Percentiles rank a stretch among this genome's conserved stretches.
These are phyloP conservation scores for Prionailurus bengalensis DNA, from an alignment of 2,113 vertebrate species.

Conservation along the genomic window DNA sequence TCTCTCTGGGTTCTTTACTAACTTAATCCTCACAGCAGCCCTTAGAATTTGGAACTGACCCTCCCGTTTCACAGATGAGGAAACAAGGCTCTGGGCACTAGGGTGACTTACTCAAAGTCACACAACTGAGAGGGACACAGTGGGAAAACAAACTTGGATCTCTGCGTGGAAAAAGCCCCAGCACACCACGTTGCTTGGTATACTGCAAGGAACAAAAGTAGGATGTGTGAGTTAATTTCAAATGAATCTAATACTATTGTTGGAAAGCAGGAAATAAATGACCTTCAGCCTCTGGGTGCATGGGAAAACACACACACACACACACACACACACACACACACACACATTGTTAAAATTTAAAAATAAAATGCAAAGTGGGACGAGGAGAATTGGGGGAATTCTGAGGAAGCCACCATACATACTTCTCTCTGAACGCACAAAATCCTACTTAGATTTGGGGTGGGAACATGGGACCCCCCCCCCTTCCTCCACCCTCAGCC, in stretches of 20 bases:
- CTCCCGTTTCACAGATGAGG: background rate
- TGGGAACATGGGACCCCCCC: background rate
- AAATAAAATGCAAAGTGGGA: background rate
- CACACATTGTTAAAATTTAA: background rate
- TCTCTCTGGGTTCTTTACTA: background rate
- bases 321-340: background rate
- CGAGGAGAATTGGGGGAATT: background rate
- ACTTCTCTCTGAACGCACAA: background rate
- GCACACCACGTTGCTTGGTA: background rate
- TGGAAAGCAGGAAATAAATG: conserved; percentile 15
- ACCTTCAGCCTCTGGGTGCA: background rate
- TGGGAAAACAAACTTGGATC: background rate
- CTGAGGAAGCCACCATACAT: background rate
- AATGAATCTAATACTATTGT: background rate
- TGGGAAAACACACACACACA: background rate
- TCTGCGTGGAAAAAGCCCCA: background rate
- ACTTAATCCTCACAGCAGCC: background rate
- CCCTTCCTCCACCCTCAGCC: background rate
- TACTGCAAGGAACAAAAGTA: background rate
- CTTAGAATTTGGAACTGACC: background rate
- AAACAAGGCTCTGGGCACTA: background rate
- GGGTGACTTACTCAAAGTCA: background rate
- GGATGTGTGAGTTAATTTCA: conserved; percentile 17
- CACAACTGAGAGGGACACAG: background rate
- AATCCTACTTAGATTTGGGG: background rate